phyloP scores from a whole-genome alignment of 2,888 invertebrate genomes.

The Drosophila formosana region DNA sequence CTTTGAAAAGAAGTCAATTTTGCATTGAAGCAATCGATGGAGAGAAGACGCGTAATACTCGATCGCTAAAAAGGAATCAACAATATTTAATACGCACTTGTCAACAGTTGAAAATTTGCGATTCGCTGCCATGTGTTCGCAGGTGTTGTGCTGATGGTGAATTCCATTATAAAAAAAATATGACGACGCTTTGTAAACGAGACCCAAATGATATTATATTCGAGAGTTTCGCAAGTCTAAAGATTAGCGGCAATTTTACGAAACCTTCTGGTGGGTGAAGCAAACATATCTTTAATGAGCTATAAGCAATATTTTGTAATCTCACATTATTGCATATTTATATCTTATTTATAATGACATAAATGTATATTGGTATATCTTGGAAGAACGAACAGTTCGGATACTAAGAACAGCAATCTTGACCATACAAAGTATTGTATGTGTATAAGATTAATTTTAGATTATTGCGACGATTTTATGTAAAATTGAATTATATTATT shows the following conservation, averaged over 20 bases:
- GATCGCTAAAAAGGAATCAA: slow-evolving; percentile 20
- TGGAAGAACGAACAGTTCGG: too few relatives aligned
- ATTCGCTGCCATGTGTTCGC: slow-evolving; percentile 81
- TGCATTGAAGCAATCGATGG: slow-evolving; percentile 81
- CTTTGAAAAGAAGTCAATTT: slow-evolving; percentile 65
- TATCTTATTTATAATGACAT: background rate
- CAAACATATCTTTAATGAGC: background rate
- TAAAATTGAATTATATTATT: too few relatives aligned
- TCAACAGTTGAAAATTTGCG: slow-evolving; percentile 51
- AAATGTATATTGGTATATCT: too few relatives aligned
- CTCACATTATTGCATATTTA: background rate
- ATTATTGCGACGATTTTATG: too few relatives aligned
- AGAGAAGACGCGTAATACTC: background rate
- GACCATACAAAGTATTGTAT: too few relatives aligned
- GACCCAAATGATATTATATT: slow-evolving; percentile 71
- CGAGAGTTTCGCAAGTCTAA: slow-evolving; percentile 76
- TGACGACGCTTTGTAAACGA: slow-evolving; percentile 70
- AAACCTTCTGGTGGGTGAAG: slow-evolving; percentile 77
- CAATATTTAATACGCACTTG: slow-evolving; percentile 73
- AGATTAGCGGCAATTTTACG: slow-evolving; percentile 74
- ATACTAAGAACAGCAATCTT: too few relatives aligned
- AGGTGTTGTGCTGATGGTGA: slow-evolving; percentile 83
- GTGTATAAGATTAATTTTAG: too few relatives aligned
- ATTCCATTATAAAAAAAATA: slow-evolving; percentile 74
- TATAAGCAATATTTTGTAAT: background rate